A percentile compares a stretch with the other conserved stretches of the same genome.
Evolutionary conservation across 92 coral and sea anemone genomes (phyloP).

Genomic region (Phenganax stokvisi): DNA sequence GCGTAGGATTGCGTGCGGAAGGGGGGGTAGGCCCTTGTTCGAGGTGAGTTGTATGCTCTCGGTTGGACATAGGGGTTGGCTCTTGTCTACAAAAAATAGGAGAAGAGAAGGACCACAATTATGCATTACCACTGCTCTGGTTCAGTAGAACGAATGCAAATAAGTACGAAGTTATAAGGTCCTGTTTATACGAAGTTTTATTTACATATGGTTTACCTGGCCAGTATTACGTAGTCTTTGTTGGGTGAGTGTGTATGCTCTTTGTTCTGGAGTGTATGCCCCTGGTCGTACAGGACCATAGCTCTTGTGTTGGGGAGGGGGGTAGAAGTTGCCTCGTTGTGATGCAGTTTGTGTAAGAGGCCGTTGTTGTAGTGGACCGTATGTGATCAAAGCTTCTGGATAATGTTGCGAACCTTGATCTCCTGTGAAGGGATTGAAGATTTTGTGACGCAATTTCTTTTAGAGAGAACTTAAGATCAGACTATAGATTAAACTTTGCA

Average conservation of each 20-base stretch:
- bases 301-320: not conserved
- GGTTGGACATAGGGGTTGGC: slow-evolving; percentile 16
- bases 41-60: not conserved
- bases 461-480: not conserved
- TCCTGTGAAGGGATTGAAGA: not conserved
- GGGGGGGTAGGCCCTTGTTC: not conserved
- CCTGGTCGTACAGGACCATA: slow-evolving; percentile 1
- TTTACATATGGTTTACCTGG: not conserved
- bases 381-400: slow-evolving; percentile 7
- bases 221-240: not conserved
- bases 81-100: slow-evolving; percentile 10
- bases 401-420: not conserved
- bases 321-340: not conserved
- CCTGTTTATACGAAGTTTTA: no score
- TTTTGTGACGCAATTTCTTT: not conserved
- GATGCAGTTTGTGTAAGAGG: not conserved
- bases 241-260: not conserved
- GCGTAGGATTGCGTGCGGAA: not conserved
- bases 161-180: no score
- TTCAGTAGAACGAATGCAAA: no score
- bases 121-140: not conserved
- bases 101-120: not conserved
- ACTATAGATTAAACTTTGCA: not conserved
- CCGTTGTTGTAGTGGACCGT: slow-evolving; percentile 8
- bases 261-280: slow-evolving; percentile 15